Evolutionary conservation across 2,113 vertebrate species (phyloP).

Genomic region (Megaleporinus macrocephalus): DNA sequence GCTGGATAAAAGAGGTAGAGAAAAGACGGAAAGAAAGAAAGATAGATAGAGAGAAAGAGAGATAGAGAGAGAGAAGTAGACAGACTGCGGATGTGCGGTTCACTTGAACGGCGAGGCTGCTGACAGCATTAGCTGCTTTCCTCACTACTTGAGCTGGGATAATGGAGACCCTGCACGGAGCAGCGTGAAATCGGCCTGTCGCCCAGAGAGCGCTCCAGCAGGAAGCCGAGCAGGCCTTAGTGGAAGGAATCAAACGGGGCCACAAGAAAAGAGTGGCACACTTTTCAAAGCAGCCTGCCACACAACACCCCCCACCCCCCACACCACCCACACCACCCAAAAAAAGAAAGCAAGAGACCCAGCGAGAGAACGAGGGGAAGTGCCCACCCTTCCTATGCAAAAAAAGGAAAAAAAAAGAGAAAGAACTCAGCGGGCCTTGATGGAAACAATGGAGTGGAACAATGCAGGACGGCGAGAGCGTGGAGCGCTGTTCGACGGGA

Average conservation of each 20-base stretch:
- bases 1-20: background rate
- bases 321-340: background rate
- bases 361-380: conserved; percentile 58
- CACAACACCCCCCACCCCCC: conserved; percentile 12
- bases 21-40: no score
- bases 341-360: conserved; percentile 37
- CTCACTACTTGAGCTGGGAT: conserved; percentile 40
- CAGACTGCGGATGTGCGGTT: conserved; percentile 4
- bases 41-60: background rate
- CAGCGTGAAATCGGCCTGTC: conserved; percentile 36
- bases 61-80: background rate
- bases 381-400: conserved; percentile 42
- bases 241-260: conserved; percentile 36
- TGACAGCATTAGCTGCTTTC: conserved; percentile 36
- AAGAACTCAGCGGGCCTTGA: conserved; percentile 59
- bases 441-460: conserved; percentile 65
- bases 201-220: conserved; percentile 25
- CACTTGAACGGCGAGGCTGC: conserved; percentile 5
- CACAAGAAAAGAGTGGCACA: background rate
- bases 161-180: conserved; percentile 33
- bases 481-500: conserved; percentile 30
- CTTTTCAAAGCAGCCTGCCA: conserved; percentile 32
- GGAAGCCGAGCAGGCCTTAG: conserved; percentile 51
- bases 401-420: no score
- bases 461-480: conserved; percentile 35